These are phyloP conservation scores for Trogon melanurus DNA, from an alignment of 2,113 vertebrate species.

Conservation along the genomic window DNA sequence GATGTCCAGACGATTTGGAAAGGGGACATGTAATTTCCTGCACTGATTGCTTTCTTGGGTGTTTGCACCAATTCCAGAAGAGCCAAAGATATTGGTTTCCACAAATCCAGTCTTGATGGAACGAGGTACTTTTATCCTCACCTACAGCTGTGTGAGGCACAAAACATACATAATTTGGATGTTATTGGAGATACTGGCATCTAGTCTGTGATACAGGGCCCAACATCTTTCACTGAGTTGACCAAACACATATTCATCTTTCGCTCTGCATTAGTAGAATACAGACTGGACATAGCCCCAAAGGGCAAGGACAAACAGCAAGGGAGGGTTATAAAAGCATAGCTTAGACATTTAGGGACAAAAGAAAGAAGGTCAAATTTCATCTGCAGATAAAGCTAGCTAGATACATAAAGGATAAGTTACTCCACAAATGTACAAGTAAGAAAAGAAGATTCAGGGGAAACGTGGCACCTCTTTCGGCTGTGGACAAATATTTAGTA, in stretches of 20 bases:
- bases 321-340: neutral
- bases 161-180: neutral
- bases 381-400: neutral
- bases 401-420: neutral
- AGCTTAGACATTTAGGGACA: neutral
- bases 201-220: neutral
- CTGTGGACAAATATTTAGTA: neutral
- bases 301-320: neutral
- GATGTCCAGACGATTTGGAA: neutral
- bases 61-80: neutral
- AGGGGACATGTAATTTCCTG: neutral
- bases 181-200: neutral
- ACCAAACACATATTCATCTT: neutral
- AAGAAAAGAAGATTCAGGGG: neutral
- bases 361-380: neutral
- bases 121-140: neutral
- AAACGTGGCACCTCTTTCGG: neutral
- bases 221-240: neutral
- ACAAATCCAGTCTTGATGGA: neutral
- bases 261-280: neutral
- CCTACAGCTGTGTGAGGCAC: neutral
- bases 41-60: neutral
- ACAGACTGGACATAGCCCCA: neutral
- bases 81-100: neutral
- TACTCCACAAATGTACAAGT: neutral